Evolutionary conservation across 1,140 invertebrate species (phyloP), one percentile per base, ranked within the genome.

Genomic region (Ridgeia piscesae): DNA sequence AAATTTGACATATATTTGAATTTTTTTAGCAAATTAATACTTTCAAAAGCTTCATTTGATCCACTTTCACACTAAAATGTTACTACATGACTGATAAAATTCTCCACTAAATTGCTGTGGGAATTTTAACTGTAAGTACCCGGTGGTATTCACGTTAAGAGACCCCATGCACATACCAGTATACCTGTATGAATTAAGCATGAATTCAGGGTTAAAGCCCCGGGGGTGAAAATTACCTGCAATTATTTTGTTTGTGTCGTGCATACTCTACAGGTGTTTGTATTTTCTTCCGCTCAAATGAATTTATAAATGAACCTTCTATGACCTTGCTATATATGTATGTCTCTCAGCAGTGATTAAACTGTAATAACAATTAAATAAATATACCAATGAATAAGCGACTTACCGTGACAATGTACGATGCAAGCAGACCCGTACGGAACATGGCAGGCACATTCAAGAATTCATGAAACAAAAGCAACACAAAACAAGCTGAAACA

Each of bases 381-480:
- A 77, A 77, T 77, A 77, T 21, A 77, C 17, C 11, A 14, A 77
- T 21, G 0, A 77, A 77, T 1, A 77, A 77, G 58, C 58, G 27
- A 77, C 58, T 77, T 77, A 77, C 58, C 58, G 27, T 4, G 8
- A 31, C 58, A 77, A 77, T 21, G 27, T 77, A 77, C 27, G 58
- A 77, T 21, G 58, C 58, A 77, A 77, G 27, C 58, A 77, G 58
- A 77, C 27, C 58, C 58, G 17, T 21, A 77, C 2, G 58, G 58
- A 77, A 77, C 27, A 77, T 77, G 58, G 58, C 58, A 77, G 42
- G 58, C 58, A 77, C 58, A 77, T 77, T 77, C 58, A 77, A 77
- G 58, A 77, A 77, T 77, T 77, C 58, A 77, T 77, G 58, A 77
- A 77, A 77, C 58, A 77, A 77, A 77, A 77, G 58, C 58, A 77